These are phyloP conservation scores for Micropoecilia bifurca DNA, from an alignment of 2,797 vertebrate genomes.

Conservation along the genomic window DNA sequence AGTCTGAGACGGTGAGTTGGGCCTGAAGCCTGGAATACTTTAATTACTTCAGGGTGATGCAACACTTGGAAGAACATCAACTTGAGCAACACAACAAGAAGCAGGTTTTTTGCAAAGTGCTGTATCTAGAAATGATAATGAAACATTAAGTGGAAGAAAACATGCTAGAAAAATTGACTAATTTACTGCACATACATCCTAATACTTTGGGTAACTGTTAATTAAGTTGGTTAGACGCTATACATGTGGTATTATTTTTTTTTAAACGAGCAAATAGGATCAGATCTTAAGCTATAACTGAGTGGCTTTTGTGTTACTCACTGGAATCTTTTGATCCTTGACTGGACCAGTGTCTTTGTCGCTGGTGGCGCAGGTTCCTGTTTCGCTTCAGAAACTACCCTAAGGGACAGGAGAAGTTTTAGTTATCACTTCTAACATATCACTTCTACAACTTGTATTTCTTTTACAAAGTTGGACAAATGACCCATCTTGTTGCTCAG, in stretches of 20 bases:
- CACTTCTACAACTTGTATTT: not conserved
- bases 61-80: slow-evolving; percentile 17
- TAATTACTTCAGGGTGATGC: slow-evolving; percentile 24
- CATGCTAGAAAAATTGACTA: not conserved
- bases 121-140: not conserved
- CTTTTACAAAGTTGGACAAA: not conserved
- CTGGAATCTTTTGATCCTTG: slow-evolving; percentile 67
- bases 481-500: not conserved
- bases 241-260: not conserved
- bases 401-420: slow-evolving; percentile 25
- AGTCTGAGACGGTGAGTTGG: slow-evolving; percentile 45
- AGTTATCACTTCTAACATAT: not conserved
- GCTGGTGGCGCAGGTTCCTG: not conserved
- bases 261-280: not conserved
- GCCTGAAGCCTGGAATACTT: slow-evolving; percentile 33
- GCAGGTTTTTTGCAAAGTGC: not conserved
- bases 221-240: not conserved
- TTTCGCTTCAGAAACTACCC: slow-evolving; percentile 5
- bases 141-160: not conserved
- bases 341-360: slow-evolving; percentile 44
- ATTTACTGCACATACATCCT: not conserved
- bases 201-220: not conserved
- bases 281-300: not conserved
- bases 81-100: slow-evolving; percentile 6
- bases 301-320: slow-evolving; percentile 50